Base-by-base conservation (phyloP, 2,888 invertebrate species). In the Athripsodes cinereus region DNA sequence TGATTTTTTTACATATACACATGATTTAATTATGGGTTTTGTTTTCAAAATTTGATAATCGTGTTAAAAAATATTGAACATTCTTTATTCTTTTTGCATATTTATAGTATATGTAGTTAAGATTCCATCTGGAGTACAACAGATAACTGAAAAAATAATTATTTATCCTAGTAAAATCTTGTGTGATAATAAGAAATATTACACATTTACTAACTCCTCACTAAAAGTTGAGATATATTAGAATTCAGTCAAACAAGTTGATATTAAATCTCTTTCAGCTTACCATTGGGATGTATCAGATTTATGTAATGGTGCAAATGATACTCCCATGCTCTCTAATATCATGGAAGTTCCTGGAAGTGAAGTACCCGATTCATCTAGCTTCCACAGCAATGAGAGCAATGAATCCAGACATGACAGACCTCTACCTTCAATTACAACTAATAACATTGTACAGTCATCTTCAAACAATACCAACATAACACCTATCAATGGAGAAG, bases 271-370 rank as follows among this genome's bases (percentile, higher is more conserved):
- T 26, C 2, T 47, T 34, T 50, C n/a, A 59, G 79, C 80, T 65
- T 96, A 96, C 81, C 95, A 96, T 80, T 96, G 96, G 96, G 96
- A 96, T 81, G 94, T 94, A 75, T 95, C 95, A 62, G 96, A 96
- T 81, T 96, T 96, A 95, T 76, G 77, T 72, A 77, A 75, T 67
- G 74, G 57, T 13, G 87, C 85, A 66, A 68, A 73, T 19, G 70
- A 78, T 65, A 80, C 79, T 67, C 92, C 91, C 71, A 87, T 88
- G 66, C 79, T 94, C 72, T 92, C 93, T 67, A 93, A 94, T 79
- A 94, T 96, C 75, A 92, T 92, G 66, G 95, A 96, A 82, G 88
- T 92, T 66, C 90, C 92, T 66, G 87, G 87, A 66, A 90, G 91
- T 69, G 94, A 94, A 81, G 89, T 93, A 64, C 92, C 90, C 61